Evolutionary conservation across 2,888 invertebrate genomes (phyloP).

Genomic region (Sphinx pinastri): DNA sequence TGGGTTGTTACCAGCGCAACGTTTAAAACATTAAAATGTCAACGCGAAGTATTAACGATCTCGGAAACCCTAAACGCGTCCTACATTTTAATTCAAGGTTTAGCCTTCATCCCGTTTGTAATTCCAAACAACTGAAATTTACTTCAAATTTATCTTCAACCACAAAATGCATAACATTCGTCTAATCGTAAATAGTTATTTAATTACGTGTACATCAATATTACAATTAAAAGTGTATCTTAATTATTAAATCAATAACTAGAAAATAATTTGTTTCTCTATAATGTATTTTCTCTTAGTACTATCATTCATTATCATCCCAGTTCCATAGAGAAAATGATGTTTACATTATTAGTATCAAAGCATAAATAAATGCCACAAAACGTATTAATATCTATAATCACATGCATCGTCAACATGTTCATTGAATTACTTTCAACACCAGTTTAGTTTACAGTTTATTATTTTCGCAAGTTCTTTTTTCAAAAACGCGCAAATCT

Average conservation of each 20-base stretch:
- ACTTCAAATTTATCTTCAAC: neutral
- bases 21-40: neutral
- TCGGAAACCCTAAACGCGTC: neutral
- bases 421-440: neutral
- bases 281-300: too few relatives aligned
- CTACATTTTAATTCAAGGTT: neutral
- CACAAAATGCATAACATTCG: neutral
- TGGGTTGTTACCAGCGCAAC: neutral
- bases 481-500: constrained; percentile 24
- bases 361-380: neutral
- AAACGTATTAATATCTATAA: neutral
- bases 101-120: neutral
- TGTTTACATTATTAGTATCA: too few relatives aligned
- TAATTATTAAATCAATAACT: too few relatives aligned
- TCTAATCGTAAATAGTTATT: too few relatives aligned
- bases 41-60: constrained; percentile 5
- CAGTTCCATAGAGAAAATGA: too few relatives aligned
- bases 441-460: neutral
- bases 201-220: too few relatives aligned
- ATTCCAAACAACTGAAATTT: neutral
- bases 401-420: constrained; percentile 1
- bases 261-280: too few relatives aligned
- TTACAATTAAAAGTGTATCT: too few relatives aligned
- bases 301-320: too few relatives aligned
- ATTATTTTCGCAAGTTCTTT: neutral